phyloP scores from a whole-genome alignment of 2,888 invertebrate species.

The Acronicta psi region DNA sequence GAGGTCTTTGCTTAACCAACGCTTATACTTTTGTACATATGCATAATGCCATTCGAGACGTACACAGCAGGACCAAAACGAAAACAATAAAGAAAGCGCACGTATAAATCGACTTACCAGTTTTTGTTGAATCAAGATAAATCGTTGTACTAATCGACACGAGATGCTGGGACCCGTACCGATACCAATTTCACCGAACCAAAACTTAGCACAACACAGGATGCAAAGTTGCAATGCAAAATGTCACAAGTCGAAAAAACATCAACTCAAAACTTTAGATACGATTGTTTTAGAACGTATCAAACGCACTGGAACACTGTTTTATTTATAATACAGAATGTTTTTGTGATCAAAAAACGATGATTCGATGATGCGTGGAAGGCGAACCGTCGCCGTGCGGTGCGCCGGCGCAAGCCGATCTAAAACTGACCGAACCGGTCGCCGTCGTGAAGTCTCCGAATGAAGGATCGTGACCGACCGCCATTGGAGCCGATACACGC shows the following conservation, averaged over 20 bases:
- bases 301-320: conserved; percentile 48
- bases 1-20: conserved; percentile 37
- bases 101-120: conserved; percentile 71
- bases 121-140: conserved; percentile 78
- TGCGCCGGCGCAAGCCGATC: conserved; percentile 75
- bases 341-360: conserved; percentile 67
- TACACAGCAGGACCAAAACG: conserved; percentile 51
- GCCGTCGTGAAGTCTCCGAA: conserved; percentile 71
- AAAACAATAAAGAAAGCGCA: conserved; percentile 67
- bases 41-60: conserved; percentile 36
- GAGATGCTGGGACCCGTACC: conserved; percentile 64
- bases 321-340: conserved; percentile 59
- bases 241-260: conserved; percentile 33
- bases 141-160: conserved; percentile 76
- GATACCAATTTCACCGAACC: conserved; percentile 74
- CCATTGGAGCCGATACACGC: conserved; percentile 61
- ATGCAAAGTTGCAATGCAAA: conserved; percentile 56
- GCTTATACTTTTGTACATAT: conserved; percentile 45
- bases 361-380: conserved; percentile 68
- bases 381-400: conserved; percentile 62
- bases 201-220: conserved; percentile 58
- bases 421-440: conserved; percentile 86
- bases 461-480: conserved; percentile 71
- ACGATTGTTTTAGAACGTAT: conserved; percentile 40
- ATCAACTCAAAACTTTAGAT: conserved; percentile 21